Evolutionary conservation across 2,797 vertebrate genomes (phyloP), one percentile per base, ranked within the genome.

Genomic region (Parauchenoglanis punctatus): DNA sequence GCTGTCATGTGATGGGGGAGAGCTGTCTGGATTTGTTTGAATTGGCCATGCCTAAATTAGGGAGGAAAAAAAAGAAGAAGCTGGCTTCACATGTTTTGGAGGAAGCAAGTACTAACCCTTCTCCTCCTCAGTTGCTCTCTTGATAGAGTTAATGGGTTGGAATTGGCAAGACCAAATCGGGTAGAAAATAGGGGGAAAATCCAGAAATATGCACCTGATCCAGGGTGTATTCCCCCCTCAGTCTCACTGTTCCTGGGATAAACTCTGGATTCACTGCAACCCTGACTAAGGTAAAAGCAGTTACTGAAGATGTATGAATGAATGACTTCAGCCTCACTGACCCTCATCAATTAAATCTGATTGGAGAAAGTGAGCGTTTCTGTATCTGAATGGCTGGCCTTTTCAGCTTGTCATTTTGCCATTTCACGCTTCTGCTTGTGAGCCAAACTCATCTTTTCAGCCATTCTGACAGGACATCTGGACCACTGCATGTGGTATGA

Each of bases 291-390:
- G 56, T 31, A 20, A 78, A 54, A 56, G 2, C 49, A 77, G n/a
- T 54, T 3, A 54, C 49, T 77, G 7, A 58, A 58, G 28, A 56
- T 54, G 17, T 28, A 20, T 56, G 52, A 35, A 31, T 35, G 76
- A 31, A 56, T 92, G 87, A 93, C 90, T 91, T 90, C 35, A 4
- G 65, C 82, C 84, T 86, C 84, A 80, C 84, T 75, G 77, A 89
- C 83, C 72, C 65, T 93, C 89, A 90, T 94, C 92, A 91, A 92
- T 93, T 91, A 91, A 92, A 89, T 89, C 91, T 93, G 92, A 94
- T 92, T 91, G 91, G 91, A 90, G 92, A 93, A 92, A 89, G 88
- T 85, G 91, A 89, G 87, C 67, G 91, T 86, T 89, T 93, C 12
- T 73, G 40, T n/a, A 52, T 17, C 7, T 6, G 35, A 72, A 11